Conservation (phyloP, 1,140 invertebrate genomes). For the Micrasema minimum region DNA sequence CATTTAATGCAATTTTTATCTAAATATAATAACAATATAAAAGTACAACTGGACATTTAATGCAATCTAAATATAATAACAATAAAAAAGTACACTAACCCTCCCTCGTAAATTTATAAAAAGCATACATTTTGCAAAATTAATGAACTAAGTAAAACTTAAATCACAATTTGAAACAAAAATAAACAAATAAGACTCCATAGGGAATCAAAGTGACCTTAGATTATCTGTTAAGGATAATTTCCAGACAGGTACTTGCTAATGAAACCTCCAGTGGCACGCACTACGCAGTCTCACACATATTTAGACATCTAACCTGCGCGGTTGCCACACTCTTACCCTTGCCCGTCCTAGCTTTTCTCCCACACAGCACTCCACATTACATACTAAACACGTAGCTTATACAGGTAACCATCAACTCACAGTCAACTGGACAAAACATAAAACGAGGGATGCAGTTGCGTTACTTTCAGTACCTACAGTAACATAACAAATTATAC, state of each 20-base stretch:
- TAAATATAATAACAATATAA: conserved; percentile 37
- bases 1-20: conserved; percentile 36
- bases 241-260: conserved; percentile 38
- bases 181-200: conserved; percentile 10
- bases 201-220: conserved; percentile 29
- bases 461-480: conserved; percentile 47
- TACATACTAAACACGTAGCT: conserved; percentile 52
- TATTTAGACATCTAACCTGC: not conserved
- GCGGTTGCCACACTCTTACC: not conserved
- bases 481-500: conserved; percentile 29
- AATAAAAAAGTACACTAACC: conserved; percentile 27
- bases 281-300: not conserved
- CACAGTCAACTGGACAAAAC: conserved; percentile 52
- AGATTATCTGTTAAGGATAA: conserved; percentile 34
- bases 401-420: conserved; percentile 53
- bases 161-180: conserved; percentile 34
- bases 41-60: conserved; percentile 35
- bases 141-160: conserved; percentile 35
- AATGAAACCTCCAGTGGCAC: not conserved
- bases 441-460: conserved; percentile 46
- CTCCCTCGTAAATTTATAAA: conserved; percentile 21
- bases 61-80: conserved; percentile 36
- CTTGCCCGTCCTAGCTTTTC: not conserved
- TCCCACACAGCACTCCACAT: conserved; percentile 5
- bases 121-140: conserved; percentile 24